These are phyloP conservation scores for Zaprionus tsacasi DNA, from an alignment of 1,140 invertebrate genomes.

Conservation along the genomic window DNA sequence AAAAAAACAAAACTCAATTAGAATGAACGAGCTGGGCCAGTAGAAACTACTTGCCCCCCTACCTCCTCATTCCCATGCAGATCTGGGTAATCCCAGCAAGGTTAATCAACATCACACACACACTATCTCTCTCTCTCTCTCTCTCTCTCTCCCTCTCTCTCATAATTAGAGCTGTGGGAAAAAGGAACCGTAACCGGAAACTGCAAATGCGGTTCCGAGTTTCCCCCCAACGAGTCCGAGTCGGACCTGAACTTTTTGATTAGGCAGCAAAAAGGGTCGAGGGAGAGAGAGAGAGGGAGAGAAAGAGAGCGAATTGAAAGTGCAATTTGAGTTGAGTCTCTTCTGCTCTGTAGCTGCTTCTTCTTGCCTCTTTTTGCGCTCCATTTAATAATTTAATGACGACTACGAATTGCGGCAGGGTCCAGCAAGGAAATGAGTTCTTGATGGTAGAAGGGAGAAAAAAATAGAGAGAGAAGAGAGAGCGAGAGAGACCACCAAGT, in stretches of 20 bases:
- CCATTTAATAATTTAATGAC: slow-evolving; percentile 77
- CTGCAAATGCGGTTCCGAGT: slow-evolving; percentile 7
- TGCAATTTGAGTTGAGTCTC: slow-evolving; percentile 6
- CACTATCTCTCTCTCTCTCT: slow-evolving; percentile 39
- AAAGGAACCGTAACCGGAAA: slow-evolving; percentile 41
- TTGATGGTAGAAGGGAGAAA: slow-evolving; percentile 47
- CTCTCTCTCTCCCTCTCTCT: slow-evolving; percentile 46
- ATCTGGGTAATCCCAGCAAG: not conserved
- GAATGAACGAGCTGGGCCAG: slow-evolving; percentile 60
- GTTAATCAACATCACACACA: slow-evolving; percentile 30
- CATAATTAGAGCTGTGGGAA: slow-evolving; percentile 64
- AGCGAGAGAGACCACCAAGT: slow-evolving; percentile 40
- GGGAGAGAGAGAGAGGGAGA: no score
- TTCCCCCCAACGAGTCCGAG: slow-evolving; percentile 1
- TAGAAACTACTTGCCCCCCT: not conserved
- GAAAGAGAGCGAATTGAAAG: slow-evolving; percentile 2
- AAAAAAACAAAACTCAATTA: slow-evolving; percentile 70
- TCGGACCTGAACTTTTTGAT: slow-evolving; percentile 58
- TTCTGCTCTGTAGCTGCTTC: slow-evolving; percentile 2
- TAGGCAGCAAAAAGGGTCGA: slow-evolving; percentile 51
- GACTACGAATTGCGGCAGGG: slow-evolving; percentile 43
- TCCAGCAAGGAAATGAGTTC: slow-evolving; percentile 69
- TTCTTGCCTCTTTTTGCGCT: slow-evolving; percentile 45
- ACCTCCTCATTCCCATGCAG: not conserved
- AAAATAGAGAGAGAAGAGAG: not conserved